Evolutionary conservation across 2,113 vertebrate genomes (phyloP).

Genomic region (chimpanzee (Pan troglodytes)): NHGRI_mPanTro3-v2.1_pri NC_072415.2:59454001-59454500

Average conservation of each 20-base stretch:
- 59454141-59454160: not conserved
- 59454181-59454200: too few relatives aligned
- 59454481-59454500: not conserved
- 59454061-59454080: slow-evolving; percentile 1
- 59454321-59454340: too few relatives aligned
- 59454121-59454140: not conserved
- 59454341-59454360: too few relatives aligned
- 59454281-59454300: too few relatives aligned
- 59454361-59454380: too few relatives aligned
- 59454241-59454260: too few relatives aligned
- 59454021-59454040: not conserved
- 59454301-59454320: too few relatives aligned
- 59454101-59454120: not conserved
- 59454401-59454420: not conserved
- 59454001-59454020: not conserved
- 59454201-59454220: too few relatives aligned
- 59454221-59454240: too few relatives aligned
- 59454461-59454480: not conserved
- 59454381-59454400: not conserved
- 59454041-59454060: not conserved
- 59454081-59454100: not conserved
- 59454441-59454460: not conserved
- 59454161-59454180: not conserved
- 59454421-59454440: not conserved
- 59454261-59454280: too few relatives aligned